Evolutionary conservation across 2,797 vertebrate genomes (phyloP), one percentile per base, ranked within the genome.

Genomic region (Micrastur ruficollis): DNA sequence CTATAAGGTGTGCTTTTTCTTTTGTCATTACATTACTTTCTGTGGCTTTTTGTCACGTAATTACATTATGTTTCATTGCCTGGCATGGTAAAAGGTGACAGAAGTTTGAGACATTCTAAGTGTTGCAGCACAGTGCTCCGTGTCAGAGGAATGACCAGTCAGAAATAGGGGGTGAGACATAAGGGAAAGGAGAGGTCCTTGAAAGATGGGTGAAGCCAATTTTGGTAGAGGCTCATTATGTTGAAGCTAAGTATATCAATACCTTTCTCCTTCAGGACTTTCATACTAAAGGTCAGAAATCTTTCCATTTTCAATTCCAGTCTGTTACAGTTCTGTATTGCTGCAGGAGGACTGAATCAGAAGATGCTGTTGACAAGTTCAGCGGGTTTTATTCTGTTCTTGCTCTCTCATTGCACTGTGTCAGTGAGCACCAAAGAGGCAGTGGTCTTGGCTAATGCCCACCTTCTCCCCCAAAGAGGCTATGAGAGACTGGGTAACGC

Each of bases 401-500:
- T 97, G 22, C 79, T 98, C 65, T 94, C 97, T 62, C 90, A 96
- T 2, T 95, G 94, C 81, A 58, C 93, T 38, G 66, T 66, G 65
- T 95, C 82, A 91, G 93, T 86, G 38, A 80, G 91, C 70, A 63
- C 75, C 87, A 97, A 98, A 92, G 97, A 97, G 63, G 95, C 96
- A 65, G 97, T 98, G 82, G 94, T 97, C 42, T 86, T 98, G 78
- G 90, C 93, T 84, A 99, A 99, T 73, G 94, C 98, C 27, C 97
- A 98, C 63, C 97, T 99, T 42, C 98, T 99, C 42, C 68, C 96
- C 4, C 89, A 93, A 11, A 97, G 98, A 82, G 98, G 98, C 46
- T 97, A 98, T 31, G 96, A 97, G 70, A 90, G 93, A 63, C 97
- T 99, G 85, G 80, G 98, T 81, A 99, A 99, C 55, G 63, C 16